Evolutionary conservation across 92 coral and sea anemone species (phyloP).

Genomic region (Porites divaricata): DNA sequence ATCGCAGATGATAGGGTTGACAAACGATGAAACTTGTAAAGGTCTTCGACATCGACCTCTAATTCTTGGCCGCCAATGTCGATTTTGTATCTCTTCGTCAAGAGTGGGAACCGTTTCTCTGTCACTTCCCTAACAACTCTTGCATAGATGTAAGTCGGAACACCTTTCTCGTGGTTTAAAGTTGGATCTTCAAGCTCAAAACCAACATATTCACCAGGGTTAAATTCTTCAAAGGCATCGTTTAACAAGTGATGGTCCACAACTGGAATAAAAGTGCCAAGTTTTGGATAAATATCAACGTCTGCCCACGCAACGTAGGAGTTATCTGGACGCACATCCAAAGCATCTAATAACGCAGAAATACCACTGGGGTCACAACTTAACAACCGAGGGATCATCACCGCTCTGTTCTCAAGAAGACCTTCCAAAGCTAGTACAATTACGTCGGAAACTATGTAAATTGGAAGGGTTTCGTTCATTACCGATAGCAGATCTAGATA

Average conservation of each 20-base stretch:
- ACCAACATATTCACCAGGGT: slow-evolving; percentile 79
- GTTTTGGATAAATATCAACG: slow-evolving; percentile 32
- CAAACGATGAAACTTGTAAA: slow-evolving; percentile 71
- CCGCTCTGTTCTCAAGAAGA: slow-evolving; percentile 47
- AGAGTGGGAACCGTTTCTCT: not conserved
- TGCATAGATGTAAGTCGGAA: slow-evolving; percentile 83
- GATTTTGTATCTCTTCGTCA: slow-evolving; percentile 58
- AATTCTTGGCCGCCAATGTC: slow-evolving; percentile 52
- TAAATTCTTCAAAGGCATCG: slow-evolving; percentile 60
- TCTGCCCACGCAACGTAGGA: slow-evolving; percentile 3
- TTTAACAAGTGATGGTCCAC: slow-evolving; percentile 74
- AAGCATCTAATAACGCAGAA: slow-evolving; percentile 45
- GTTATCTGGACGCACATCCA: slow-evolving; percentile 66
- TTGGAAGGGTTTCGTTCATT: not conserved
- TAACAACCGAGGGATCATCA: slow-evolving; percentile 54
- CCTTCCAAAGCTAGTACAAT: not conserved
- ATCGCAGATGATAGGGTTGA: slow-evolving; percentile 1
- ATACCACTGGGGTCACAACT: slow-evolving; percentile 29
- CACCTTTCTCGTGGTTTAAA: slow-evolving; percentile 52
- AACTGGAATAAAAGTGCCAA: slow-evolving; percentile 60
- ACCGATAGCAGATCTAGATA: slow-evolving; percentile 35
- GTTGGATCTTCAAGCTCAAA: slow-evolving; percentile 84
- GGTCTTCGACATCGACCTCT: slow-evolving; percentile 57
- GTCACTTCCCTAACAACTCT: slow-evolving; percentile 53
- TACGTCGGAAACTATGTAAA: not conserved